Conservation (phyloP, 1,140 invertebrate genomes). For the Pissodes strobi region DNA sequence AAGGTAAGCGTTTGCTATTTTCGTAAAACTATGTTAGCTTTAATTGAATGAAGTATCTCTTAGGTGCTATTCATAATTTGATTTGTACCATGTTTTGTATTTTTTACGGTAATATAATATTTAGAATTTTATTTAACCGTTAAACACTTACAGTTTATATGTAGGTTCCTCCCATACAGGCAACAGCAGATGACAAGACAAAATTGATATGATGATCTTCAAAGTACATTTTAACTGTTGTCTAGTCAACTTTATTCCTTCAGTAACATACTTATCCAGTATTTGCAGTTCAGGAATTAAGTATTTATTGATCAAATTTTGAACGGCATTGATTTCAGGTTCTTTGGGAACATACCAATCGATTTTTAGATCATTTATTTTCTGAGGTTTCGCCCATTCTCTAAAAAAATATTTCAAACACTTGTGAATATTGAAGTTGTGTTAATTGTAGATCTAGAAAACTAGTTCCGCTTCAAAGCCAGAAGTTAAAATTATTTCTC, state of each 20-base stretch:
- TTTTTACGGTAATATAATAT: no score
- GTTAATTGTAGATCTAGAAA: no score
- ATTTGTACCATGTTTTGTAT: no score
- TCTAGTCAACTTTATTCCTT: slow-evolving; percentile 49
- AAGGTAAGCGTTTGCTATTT: no score
- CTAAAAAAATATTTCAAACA: no score
- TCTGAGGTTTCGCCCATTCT: slow-evolving; percentile 78
- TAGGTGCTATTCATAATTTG: no score
- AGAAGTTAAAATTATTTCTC: background rate
- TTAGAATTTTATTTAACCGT: no score
- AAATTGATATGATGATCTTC: slow-evolving; percentile 58
- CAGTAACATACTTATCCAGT: slow-evolving; percentile 60
- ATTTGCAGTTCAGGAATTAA: slow-evolving; percentile 61
- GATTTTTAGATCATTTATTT: slow-evolving; percentile 69
- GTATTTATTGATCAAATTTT: slow-evolving; percentile 69
- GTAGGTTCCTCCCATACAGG: slow-evolving; percentile 65
- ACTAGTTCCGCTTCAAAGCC: background rate
- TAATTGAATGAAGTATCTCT: no score
- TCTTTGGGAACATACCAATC: slow-evolving; percentile 77
- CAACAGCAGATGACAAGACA: slow-evolving; percentile 63
- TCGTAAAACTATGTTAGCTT: no score
- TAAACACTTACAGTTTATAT: slow-evolving; percentile 61
- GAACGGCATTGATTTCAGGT: slow-evolving; percentile 69
- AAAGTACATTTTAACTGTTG: slow-evolving; percentile 55
- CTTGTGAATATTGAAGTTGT: no score